Percentiles rank a stretch among this genome's conserved stretches.
These are phyloP conservation scores for Plectrocnemia conspersa DNA, from an alignment of 1,140 invertebrate genomes.

Conservation along the genomic window DNA sequence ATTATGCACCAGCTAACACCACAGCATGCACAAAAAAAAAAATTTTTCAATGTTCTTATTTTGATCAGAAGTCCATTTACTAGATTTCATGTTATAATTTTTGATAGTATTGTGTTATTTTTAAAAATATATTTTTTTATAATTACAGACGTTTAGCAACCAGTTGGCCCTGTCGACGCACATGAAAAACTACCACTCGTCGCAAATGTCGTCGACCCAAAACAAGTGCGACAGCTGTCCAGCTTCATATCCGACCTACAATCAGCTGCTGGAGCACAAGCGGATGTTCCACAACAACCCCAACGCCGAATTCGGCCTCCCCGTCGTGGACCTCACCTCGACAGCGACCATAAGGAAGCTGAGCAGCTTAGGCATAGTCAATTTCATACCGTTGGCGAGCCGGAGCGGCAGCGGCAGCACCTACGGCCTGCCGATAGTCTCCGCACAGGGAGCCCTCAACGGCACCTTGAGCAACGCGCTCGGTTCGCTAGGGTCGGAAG, in stretches of 20 bases:
- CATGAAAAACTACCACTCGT: slow-evolving; percentile 44
- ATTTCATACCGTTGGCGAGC: slow-evolving; percentile 67
- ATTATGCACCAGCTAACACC: too few species aligned
- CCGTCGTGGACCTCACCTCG: slow-evolving; percentile 67
- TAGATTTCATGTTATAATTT: too few species aligned
- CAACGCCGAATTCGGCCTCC: slow-evolving; percentile 60
- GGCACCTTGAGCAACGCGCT: slow-evolving; percentile 54
- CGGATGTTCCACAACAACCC: slow-evolving; percentile 61
- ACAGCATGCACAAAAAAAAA: too few species aligned
- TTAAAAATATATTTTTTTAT: slow-evolving; percentile 16
- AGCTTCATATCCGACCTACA: slow-evolving; percentile 63
- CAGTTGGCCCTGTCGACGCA: slow-evolving; percentile 39
- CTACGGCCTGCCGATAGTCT: slow-evolving; percentile 69
- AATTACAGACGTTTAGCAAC: slow-evolving; percentile 14
- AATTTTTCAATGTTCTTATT: too few species aligned
- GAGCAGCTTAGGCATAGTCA: slow-evolving; percentile 63
- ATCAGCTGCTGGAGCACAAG: slow-evolving; percentile 63
- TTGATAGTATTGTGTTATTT: slow-evolving; percentile 2
- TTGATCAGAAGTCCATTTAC: too few species aligned
- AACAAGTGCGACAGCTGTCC: slow-evolving; percentile 69
- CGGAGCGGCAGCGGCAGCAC: slow-evolving; percentile 58
- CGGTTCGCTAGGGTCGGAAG: slow-evolving; percentile 60
- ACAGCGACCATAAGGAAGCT: slow-evolving; percentile 59
- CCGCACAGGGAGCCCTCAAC: slow-evolving; percentile 60
- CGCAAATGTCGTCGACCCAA: slow-evolving; percentile 45